These are phyloP conservation scores for Andrena praecox DNA, from an alignment of 2,888 invertebrate genomes.

Conservation along the genomic window DNA sequence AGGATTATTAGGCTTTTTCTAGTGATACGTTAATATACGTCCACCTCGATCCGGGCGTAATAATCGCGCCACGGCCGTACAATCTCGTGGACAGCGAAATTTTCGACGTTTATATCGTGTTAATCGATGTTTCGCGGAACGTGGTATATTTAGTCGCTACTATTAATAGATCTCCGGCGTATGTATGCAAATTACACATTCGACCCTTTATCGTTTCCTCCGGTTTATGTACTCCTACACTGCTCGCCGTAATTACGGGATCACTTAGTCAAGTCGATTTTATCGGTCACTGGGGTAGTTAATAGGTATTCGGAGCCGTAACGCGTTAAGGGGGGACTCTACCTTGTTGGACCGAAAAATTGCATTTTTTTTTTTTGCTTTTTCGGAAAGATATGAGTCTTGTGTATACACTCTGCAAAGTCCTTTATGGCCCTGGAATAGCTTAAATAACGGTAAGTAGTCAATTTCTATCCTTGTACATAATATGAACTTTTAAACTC, in stretches of 20 bases:
- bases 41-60: constrained; percentile 54
- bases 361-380: no score
- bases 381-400: no score
- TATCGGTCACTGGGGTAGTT: not conserved
- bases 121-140: constrained; percentile 36
- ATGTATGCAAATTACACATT: not conserved
- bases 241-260: not conserved
- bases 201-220: constrained; percentile 1
- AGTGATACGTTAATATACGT: constrained; percentile 59
- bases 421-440: no score
- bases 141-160: constrained; percentile 20
- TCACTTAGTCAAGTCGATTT: not conserved
- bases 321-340: not conserved
- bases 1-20: constrained; percentile 70
- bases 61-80: constrained; percentile 48
- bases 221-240: not conserved
- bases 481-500: no score
- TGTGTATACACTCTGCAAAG: no score
- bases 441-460: no score
- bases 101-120: constrained; percentile 41
- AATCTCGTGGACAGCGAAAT: constrained; percentile 53
- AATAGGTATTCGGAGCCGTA: not conserved
- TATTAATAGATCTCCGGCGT: constrained; percentile 33
- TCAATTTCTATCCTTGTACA: no score
- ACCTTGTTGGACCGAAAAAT: no score